Percentiles rank a stretch among this genome's conserved stretches.
phyloP scores from a whole-genome alignment of 2,113 vertebrate species.

The Megalops atlanticus region DNA sequence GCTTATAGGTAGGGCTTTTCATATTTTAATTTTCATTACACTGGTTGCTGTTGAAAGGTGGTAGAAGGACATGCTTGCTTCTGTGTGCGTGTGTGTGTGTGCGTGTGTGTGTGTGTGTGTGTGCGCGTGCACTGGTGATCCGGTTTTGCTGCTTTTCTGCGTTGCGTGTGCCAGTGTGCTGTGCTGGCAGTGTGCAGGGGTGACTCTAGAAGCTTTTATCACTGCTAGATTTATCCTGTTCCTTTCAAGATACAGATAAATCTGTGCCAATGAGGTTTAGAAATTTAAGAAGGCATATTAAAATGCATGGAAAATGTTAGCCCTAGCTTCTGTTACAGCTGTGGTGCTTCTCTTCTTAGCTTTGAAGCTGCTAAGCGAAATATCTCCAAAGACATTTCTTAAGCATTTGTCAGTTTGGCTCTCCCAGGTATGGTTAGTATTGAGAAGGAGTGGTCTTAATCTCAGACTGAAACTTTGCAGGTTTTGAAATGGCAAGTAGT shows the following conservation, averaged over 20 bases:
- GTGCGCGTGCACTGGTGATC: conserved; percentile 42
- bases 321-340: neutral
- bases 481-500: neutral
- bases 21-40: neutral
- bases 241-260: neutral
- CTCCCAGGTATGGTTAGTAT: neutral
- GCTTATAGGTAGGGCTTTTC: too few relatives aligned
- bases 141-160: conserved; percentile 61
- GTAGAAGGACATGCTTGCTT: neutral
- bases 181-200: conserved; percentile 47
- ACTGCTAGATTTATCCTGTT: neutral
- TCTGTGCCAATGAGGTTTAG: neutral
- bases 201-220: conserved; percentile 44
- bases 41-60: neutral
- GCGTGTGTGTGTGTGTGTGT: conserved; percentile 49
- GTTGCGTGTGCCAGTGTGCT: conserved; percentile 55
- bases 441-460: neutral
- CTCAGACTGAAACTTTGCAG: neutral
- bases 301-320: neutral
- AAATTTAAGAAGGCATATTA: neutral
- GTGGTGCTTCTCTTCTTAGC: neutral
- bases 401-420: too few relatives aligned
- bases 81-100: conserved; percentile 39
- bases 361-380: too few relatives aligned
- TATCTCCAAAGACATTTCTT: too few relatives aligned